Base-by-base conservation (phyloP, 2,888 invertebrate species). In the Sturmia bella region DNA sequence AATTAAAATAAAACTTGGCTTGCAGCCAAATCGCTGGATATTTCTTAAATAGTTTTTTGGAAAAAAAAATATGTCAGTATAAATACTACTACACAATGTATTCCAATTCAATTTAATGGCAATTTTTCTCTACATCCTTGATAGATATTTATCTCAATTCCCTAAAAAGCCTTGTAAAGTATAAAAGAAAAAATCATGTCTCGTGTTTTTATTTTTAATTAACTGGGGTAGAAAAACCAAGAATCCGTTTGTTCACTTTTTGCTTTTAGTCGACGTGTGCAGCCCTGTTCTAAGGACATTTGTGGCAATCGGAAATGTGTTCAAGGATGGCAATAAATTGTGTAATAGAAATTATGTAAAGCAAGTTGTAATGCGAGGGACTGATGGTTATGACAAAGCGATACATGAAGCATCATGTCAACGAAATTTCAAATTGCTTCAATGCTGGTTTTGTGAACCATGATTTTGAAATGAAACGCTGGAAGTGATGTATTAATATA, bases 1-100 rank as follows among this genome's bases (percentile, higher is more conserved):
- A 45, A 19, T 27, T 57, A 56, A 74, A 64, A 57, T 19, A 48
- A 13, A 48, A 57, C n/a, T 48, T 74, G 74, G 74, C 64, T 57
- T 32, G 5, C 15, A 64, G 64, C 74, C 74, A 64, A 48, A 17
- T 24, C 4, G 32, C 6, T 27, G 5, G 5, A 13, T 17, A 27
- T 21, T 21, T 43, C 54, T 73, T n/a, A n/a, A n/a, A n/a, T n/a
- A n/a, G n/a, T 63, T 15, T 54, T 32, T 43, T 27, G 3, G 24
- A 70, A 19, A 17, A 70, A 48, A 50, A 19, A 45, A 45, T 21
- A 32, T 52, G 6, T n/a, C 41, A 37, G 7, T 1, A 21, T 12
- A 54, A 63, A 43, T 32, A 37, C 19, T 27, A 27, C 19, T 9
- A 17, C 11, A 9, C 32, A 27, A 17, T 17, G 12, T 11, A 24